phyloP scores from a whole-genome alignment of 2,113 vertebrate species.

The Sterna hirundo region DNA sequence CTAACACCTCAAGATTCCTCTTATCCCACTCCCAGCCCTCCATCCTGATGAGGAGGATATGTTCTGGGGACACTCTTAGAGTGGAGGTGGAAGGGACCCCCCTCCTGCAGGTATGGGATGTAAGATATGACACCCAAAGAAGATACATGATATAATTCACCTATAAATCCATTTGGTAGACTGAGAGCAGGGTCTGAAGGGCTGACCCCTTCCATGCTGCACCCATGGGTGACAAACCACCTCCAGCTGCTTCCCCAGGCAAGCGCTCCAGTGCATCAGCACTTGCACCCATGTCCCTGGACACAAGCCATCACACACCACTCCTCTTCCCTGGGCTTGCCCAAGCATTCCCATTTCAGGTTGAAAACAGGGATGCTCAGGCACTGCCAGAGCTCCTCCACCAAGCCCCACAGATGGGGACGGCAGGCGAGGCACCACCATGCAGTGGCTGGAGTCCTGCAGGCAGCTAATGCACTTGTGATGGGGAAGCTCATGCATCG shows the following conservation, averaged over 20 bases:
- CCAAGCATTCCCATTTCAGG: neutral
- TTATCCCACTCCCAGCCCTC: neutral
- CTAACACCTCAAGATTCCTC: neutral
- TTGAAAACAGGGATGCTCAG: neutral
- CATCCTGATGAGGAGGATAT: neutral
- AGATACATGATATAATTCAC: neutral
- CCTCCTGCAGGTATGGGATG: neutral
- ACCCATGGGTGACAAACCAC: neutral
- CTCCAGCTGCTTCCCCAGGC: neutral
- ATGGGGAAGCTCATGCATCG: neutral
- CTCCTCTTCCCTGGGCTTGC: neutral
- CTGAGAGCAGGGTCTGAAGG: neutral
- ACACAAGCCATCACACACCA: rapidly evolving
- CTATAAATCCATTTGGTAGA: neutral
- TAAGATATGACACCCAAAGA: neutral
- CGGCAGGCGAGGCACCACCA: rapidly evolving
- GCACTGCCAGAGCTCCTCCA: neutral
- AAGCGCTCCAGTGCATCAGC: rapidly evolving
- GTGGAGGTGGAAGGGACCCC: neutral
- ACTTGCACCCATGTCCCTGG: neutral
- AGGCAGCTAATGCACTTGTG: neutral
- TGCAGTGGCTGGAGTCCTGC: neutral
- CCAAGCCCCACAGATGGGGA: rapidly evolving
- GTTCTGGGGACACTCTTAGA: neutral
- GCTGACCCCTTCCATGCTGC: neutral